Conservation (phyloP, 2,888 invertebrate species). For the Neoaliturus tenellus region DNA sequence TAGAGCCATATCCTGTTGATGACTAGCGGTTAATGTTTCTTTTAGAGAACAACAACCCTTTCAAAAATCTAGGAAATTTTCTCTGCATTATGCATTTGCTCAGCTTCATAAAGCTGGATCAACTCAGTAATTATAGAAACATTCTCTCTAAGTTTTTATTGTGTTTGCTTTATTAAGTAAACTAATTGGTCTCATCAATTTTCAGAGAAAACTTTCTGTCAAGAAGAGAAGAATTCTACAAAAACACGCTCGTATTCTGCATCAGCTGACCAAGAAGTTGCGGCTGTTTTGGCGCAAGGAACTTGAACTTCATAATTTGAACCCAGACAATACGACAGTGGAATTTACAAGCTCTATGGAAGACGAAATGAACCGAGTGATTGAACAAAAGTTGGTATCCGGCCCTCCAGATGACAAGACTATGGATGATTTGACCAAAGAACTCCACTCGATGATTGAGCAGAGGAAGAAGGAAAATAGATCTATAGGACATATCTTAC, state of each 20-base stretch:
- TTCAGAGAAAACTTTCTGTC: neutral
- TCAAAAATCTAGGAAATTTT: no score
- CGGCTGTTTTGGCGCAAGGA: constrained; percentile 8
- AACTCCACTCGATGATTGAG: neutral
- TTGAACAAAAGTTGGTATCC: neutral
- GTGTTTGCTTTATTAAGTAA: no score
- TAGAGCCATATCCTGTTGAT: no score
- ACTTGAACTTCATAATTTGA: neutral
- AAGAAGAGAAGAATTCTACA: neutral
- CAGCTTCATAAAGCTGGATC: no score
- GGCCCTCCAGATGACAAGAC: constrained; percentile 15
- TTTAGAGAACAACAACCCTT: no score
- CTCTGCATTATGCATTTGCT: no score
- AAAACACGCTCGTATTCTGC: neutral
- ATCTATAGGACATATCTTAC: constrained; percentile 12
- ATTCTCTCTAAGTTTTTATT: no score
- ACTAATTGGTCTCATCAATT: no score
- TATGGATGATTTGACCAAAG: neutral
- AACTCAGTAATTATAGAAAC: no score
- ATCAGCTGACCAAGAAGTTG: constrained; percentile 10
- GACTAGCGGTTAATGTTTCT: no score
- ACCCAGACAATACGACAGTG: constrained; percentile 30
- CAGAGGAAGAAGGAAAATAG: constrained; percentile 1
- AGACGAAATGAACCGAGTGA: neutral
- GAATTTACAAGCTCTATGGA: constrained; percentile 31